These are phyloP conservation scores for Simalia tracyae DNA, from an alignment of 2,797 vertebrate species.

Conservation along the genomic window DNA sequence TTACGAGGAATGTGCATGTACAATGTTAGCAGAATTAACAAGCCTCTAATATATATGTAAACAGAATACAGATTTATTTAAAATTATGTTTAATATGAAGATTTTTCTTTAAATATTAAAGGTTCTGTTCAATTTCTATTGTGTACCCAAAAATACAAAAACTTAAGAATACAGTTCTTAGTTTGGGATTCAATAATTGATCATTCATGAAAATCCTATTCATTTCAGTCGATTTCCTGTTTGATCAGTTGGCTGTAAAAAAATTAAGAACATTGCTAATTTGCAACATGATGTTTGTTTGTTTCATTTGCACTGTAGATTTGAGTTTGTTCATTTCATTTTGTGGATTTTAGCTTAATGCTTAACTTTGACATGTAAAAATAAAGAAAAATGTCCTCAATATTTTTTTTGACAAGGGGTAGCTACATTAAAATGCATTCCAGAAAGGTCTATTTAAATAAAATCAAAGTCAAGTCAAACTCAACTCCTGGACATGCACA, in stretches of 20 bases:
- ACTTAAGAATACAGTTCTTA: background rate
- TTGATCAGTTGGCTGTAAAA: background rate
- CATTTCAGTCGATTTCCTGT: background rate
- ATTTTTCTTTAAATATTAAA: background rate
- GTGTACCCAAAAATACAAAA: background rate
- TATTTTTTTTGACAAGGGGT: background rate
- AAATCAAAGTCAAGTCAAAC: background rate
- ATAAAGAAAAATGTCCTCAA: background rate
- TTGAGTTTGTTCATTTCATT: background rate
- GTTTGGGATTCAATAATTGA: background rate
- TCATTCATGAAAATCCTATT: background rate
- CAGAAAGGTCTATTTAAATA: background rate
- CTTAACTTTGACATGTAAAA: background rate
- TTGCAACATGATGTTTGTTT: background rate
- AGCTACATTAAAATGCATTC: background rate
- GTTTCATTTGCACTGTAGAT: background rate
- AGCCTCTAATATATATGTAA: background rate
- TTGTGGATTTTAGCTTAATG: background rate
- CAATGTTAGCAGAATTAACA: background rate
- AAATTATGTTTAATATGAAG: background rate
- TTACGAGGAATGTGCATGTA: background rate
- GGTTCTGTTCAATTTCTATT: constrained; percentile 7
- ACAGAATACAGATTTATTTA: background rate
- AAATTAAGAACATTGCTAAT: background rate
- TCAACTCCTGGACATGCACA: background rate